Base-by-base conservation (phyloP, 2,113 vertebrate species). In the Hiodon tergisus region DNA sequence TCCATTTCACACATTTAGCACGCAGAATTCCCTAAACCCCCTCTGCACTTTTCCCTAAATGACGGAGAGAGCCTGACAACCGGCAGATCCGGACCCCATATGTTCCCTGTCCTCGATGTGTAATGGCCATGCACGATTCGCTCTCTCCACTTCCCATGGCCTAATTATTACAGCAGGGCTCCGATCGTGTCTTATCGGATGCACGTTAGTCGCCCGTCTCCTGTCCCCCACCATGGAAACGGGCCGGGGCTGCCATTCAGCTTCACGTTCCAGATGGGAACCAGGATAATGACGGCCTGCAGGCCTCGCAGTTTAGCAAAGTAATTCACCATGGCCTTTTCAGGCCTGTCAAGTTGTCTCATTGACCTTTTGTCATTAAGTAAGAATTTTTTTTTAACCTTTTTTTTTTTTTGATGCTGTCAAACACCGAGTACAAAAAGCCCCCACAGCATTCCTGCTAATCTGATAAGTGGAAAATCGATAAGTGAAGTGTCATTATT, bases 71-170 rank as follows among this genome's bases (percentile, higher is more conserved):
- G 70, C 55, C 17, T 48, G 48, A 72, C 9, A 5, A 46, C 31
- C 31, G 31, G 31, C 6, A 52, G 60, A 69, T 9, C 66, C 47
- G 74, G 78, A 75, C 80, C 83, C 85, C 86, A 86, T 88, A 84
- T 90, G 84, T 78, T 87, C n/a, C 68, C 67, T 81, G 87, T 84
- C 82, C 83, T 84, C 74, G 72, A 82, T 83, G 82, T 81, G 82
- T 85, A 85, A 85, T 86, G 84, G 82, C 52, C 80, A 80, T 77
- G 66, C 74, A 80, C 74, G 72, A 78, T 78, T 50, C 11, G 66
- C 9, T 1, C 60, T 67, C 16, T 54, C 63, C 17, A 48, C 68
- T 68, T 67, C 65, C 77, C 58, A 67, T 78, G 78, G 75, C 78
- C 80, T 82, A 62, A 81, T 80, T 84, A 78, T 75, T 51, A 52